Evolutionary conservation across 2,888 invertebrate genomes (phyloP).

Genomic region (Gonocerus acuteangulatus): DNA sequence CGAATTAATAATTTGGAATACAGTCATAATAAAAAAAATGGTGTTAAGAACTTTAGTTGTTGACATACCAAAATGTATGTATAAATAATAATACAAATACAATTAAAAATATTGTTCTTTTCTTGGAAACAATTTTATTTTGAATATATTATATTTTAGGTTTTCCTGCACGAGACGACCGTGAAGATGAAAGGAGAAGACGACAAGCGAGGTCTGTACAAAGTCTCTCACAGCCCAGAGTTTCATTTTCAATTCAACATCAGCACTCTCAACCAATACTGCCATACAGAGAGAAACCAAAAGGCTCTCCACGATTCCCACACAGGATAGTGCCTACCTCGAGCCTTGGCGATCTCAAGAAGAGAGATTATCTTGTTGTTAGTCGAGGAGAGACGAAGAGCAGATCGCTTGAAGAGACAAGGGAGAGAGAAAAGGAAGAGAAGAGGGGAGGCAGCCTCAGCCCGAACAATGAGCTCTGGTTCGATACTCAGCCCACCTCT

Average conservation of each 20-base stretch:
- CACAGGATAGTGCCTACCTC: conserved; percentile 62
- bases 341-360: conserved; percentile 45
- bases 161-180: conserved; percentile 10
- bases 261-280: conserved; percentile 30
- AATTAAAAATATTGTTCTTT: neutral
- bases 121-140: neutral
- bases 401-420: conserved; percentile 39
- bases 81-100: neutral
- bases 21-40: too few species aligned
- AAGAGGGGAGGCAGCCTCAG: conserved; percentile 18
- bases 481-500: conserved; percentile 1
- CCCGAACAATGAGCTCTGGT: conserved; percentile 26
- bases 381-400: conserved; percentile 34
- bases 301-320: conserved; percentile 64
- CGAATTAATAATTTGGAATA: too few species aligned
- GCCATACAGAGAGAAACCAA: conserved; percentile 39
- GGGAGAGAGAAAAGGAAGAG: conserved; percentile 9
- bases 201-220: conserved; percentile 33
- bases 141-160: neutral
- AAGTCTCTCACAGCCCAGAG: conserved; percentile 33
- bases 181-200: conserved; percentile 20
- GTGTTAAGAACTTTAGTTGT: too few species aligned
- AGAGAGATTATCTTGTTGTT: conserved; percentile 21
- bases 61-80: too few species aligned
- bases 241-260: conserved; percentile 34